These are phyloP conservation scores for Procambarus virginalis DNA, from an alignment of 1,140 invertebrate genomes.

Conservation along the genomic window DNA sequence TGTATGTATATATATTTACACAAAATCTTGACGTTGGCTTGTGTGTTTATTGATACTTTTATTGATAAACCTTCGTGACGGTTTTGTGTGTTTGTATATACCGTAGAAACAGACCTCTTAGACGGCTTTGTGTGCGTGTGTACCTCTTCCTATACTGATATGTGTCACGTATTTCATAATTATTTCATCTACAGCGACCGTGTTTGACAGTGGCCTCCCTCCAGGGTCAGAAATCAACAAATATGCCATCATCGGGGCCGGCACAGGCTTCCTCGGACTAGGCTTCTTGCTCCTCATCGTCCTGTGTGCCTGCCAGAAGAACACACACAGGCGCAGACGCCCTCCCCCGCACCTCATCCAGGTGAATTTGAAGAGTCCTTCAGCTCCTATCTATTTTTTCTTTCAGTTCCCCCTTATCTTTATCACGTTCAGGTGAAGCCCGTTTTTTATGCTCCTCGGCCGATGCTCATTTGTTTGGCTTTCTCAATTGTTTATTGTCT, in stretches of 20 bases:
- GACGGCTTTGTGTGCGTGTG: background rate
- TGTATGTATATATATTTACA: background rate
- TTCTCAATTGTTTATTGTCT: background rate
- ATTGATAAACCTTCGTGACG: background rate
- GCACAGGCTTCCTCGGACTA: constrained; percentile 79
- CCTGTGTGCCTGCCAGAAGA: constrained; percentile 67
- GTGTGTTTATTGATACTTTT: too few species aligned
- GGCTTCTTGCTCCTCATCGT: constrained; percentile 75
- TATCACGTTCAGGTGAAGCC: background rate
- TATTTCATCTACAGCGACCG: constrained; percentile 40
- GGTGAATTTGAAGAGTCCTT: constrained; percentile 5
- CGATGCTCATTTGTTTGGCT: too few species aligned
- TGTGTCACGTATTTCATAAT: background rate
- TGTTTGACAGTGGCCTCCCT: constrained; percentile 45
- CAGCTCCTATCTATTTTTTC: background rate
- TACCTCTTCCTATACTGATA: background rate
- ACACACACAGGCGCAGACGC: constrained; percentile 46
- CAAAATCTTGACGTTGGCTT: too few species aligned
- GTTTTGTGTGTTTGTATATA: background rate
- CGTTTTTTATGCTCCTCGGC: background rate
- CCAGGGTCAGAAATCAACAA: constrained; percentile 78
- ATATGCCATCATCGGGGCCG: constrained; percentile 78
- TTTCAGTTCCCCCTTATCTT: background rate
- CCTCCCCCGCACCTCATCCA: constrained; percentile 58
- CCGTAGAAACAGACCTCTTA: background rate